A percentile compares a stretch with the other conserved stretches of the same genome.
These are phyloP conservation scores for Tubiluchus corallicola DNA, from an alignment of 2,888 invertebrate species.

Conservation along the genomic window DNA sequence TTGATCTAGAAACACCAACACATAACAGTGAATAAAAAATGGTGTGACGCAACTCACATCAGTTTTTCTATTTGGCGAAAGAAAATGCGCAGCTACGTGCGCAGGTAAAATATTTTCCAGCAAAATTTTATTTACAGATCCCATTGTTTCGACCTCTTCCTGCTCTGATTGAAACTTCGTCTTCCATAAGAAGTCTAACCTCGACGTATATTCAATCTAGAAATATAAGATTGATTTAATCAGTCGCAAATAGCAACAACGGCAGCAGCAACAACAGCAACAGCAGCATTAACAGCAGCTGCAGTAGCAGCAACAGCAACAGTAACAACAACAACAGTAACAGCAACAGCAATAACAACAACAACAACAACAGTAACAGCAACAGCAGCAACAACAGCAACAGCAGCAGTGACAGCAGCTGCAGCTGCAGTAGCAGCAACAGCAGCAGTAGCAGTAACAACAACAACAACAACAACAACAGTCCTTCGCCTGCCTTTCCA, in stretches of 20 bases:
- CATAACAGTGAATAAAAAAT: too few species aligned
- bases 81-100: constrained; percentile 83
- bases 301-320: too few species aligned
- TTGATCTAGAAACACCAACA: too few species aligned
- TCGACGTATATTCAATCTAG: constrained; percentile 72
- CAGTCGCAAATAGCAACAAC: neutral
- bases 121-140: constrained; percentile 86
- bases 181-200: constrained; percentile 85
- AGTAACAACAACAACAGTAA: too few species aligned
- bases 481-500: too few species aligned
- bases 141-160: constrained; percentile 85
- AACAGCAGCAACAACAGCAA: too few species aligned
- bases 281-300: neutral
- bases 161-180: constrained; percentile 74
- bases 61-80: constrained; percentile 45
- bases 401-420: too few species aligned
- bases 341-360: too few species aligned
- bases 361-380: too few species aligned
- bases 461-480: too few species aligned
- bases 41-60: constrained; percentile 36
- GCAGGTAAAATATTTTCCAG: constrained; percentile 89
- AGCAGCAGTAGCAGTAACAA: too few species aligned
- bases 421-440: too few species aligned
- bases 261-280: neutral
- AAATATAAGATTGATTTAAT: constrained; percentile 2